Conservation (phyloP, 2,113 vertebrate genomes). For the Myxocyprinus asiaticus region DNA sequence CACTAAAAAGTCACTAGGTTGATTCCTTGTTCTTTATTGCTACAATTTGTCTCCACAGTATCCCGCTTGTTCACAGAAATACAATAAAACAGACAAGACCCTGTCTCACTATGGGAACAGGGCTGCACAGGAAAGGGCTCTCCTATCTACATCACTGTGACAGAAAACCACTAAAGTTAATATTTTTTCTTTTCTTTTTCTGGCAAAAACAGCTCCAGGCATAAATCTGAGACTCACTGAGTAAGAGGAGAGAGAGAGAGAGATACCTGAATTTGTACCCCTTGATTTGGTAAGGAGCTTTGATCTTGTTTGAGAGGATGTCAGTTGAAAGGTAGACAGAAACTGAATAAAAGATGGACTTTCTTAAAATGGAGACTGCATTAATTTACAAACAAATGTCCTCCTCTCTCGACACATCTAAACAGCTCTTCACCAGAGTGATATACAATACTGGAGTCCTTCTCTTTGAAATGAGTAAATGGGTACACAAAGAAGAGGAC, state of each 20-base stretch:
- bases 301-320: constrained; percentile 43
- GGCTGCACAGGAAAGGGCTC: too few relatives aligned
- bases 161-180: background rate
- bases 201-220: background rate
- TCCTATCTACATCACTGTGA: background rate
- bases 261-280: constrained; percentile 33
- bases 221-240: background rate
- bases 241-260: constrained; percentile 35
- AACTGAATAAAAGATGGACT: constrained; percentile 54
- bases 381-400: constrained; percentile 6
- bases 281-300: constrained; percentile 30
- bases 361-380: constrained; percentile 22
- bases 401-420: background rate
- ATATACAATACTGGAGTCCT: background rate
- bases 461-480: background rate
- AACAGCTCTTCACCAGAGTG: background rate
- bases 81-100: too few relatives aligned
- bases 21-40: too few relatives aligned
- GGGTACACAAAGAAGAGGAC: background rate
- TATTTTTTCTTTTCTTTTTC: background rate
- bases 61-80: too few relatives aligned
- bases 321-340: constrained; percentile 36
- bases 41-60: too few relatives aligned
- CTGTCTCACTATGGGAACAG: too few relatives aligned
- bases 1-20: too few relatives aligned